A percentile compares a stretch with the other conserved stretches of the same genome.
These are phyloP conservation scores for Drosophila pruinosa DNA, from an alignment of 1,140 invertebrate genomes.

Conservation along the genomic window DNA sequence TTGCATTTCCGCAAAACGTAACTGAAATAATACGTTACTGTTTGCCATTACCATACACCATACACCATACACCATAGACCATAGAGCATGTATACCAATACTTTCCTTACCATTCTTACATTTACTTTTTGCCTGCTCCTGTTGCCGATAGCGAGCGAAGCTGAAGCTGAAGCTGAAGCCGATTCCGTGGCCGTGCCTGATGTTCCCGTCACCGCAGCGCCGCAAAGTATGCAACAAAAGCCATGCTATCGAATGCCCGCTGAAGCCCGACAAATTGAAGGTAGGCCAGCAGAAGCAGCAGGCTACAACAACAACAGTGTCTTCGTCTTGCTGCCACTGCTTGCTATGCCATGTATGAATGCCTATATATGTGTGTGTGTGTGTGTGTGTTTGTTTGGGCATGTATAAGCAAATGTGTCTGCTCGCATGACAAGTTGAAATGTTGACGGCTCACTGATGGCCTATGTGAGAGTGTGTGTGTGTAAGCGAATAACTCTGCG, in stretches of 20 bases:
- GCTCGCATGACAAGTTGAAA: constrained; percentile 77
- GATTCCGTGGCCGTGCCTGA: background rate
- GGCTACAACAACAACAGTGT: constrained; percentile 36
- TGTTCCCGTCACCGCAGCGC: constrained; percentile 1
- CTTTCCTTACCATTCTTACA: background rate
- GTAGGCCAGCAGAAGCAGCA: constrained; percentile 49
- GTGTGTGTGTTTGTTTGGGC: constrained; percentile 17
- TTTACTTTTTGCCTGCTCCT: background rate
- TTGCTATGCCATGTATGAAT: background rate
- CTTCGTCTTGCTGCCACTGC: constrained; percentile 42
- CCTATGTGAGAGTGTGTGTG: constrained; percentile 25
- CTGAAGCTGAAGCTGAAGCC: background rate
- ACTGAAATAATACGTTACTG: constrained; percentile 74
- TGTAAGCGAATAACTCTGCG: constrained; percentile 38
- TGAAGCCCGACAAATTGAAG: constrained; percentile 70
- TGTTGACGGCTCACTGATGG: constrained; percentile 77
- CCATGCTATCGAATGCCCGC: constrained; percentile 56
- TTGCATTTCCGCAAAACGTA: constrained; percentile 80
- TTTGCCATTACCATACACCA: constrained; percentile 1
- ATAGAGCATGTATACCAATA: background rate
- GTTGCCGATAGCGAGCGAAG: background rate
- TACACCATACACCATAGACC: background rate
- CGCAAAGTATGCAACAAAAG: constrained; percentile 49
- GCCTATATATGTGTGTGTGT: background rate
- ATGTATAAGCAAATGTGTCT: constrained; percentile 35